Base-by-base conservation (phyloP, 2,797 vertebrate species). In the Parauchenoglanis ngamensis region DNA sequence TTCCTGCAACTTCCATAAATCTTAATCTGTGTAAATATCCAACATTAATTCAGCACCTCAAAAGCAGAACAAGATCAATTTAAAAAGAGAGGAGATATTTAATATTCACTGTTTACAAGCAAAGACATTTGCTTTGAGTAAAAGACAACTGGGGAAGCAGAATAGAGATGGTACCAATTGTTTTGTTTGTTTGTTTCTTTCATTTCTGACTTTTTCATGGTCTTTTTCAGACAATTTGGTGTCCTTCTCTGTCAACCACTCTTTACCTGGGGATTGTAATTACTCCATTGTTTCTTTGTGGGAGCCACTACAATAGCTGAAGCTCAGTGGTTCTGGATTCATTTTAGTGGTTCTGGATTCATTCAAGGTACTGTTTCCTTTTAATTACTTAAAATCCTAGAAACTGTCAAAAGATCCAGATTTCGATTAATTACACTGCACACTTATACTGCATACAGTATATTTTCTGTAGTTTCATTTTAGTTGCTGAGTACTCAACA, bases 231-330 rank as follows among this genome's bases (percentile, higher is more conserved):
- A 49, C 85, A 89, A 91, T 92, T 92, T 92, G 83, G 85, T 87
- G 85, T 70, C 65, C 85, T 85, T 90, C 85, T 79, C 87, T 91
- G 88, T 90, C 89, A 89, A 84, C 86, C 83, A 89, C 67, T 59
- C 87, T 87, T 89, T 86, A 90, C 89, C 89, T 90, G 89, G 52
- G 21, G 85, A 84, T 83, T 89, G 87, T 89, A 91, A 91, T 91
- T 89, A 81, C 88, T 85, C 79, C 86, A 82, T 86, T 54, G 77
- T 83, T 87, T 91, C 84, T 87, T 75, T 83, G n/a, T 87, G 86
- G 91, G 89, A 91, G 86, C 87, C 85, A 86, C 86, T 89, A 83
- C 17, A 35, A 59, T n/a, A 56, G 76, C 40, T 40, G 0, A 80
- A 44, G 44, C 79, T 1, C 5, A 5, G 15, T 46, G 78, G 13